Base-by-base conservation (phyloP, 1,140 invertebrate genomes). In the Bilobella aurantiaca region DNA sequence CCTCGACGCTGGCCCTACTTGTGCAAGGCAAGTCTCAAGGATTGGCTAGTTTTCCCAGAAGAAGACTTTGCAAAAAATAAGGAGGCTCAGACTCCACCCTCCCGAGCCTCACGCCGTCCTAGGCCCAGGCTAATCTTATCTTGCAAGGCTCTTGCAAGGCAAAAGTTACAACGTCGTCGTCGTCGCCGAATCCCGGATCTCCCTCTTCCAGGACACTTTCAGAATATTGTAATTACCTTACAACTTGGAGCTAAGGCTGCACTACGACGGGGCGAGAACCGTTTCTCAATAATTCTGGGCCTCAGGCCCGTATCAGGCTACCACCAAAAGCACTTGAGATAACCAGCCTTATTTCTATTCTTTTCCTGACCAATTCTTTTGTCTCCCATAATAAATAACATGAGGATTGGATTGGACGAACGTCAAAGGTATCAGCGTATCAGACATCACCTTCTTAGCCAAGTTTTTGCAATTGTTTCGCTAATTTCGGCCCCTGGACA, bases 41-140 rank as follows among this genome's bases (percentile, higher is more conserved):
- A 53, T 53, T 53, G 49, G 49, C 49, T 53, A 53, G 49, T 53
- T 53, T 53, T 53, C 49, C 49, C 49, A 12, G 49, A 53, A 53
- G 49, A 53, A 12, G 49, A 53, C 49, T 53, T 53, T 53, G 49
- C 49, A 53, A 53, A 53, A 53, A 53, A 53, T 53, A 53, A 53
- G 49, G 25, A 23, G 34, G 34, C 34, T 18, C 18, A 42, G 34
- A 42, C 49, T 53, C 49, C 49, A 53, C 49, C 49, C 25, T 18
- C 49, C 25, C 25, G 14, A 53, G n/a, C n/a, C n/a, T n/a, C n/a
- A n/a, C n/a, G n/a, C n/a, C n/a, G n/a, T n/a, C 49, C 49, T 53
- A 53, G 14, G 49, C 25, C 14, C 8, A 12, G 25, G 12, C 25
- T 53, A 53, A 53, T 53, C 49, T 53, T 53, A 53, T 53, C 49